Conservation (phyloP, 2,888 invertebrate genomes). For the Cerceris rybyensis region DNA sequence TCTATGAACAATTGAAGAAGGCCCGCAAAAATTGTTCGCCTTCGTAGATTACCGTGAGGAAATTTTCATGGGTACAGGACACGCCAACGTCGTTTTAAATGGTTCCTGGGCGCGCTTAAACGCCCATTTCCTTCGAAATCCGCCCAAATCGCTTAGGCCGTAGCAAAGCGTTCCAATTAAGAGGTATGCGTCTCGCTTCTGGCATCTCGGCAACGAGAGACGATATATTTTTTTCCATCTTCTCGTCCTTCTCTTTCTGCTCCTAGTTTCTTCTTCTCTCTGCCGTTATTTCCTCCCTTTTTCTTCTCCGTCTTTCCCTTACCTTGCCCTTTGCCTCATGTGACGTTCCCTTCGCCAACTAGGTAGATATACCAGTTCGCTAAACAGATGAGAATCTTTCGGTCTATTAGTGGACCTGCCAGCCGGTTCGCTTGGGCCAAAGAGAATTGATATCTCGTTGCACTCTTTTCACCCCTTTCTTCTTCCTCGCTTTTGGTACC, state of each 20-base stretch:
- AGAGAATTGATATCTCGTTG: constrained; percentile 78
- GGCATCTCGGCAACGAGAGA: constrained; percentile 73
- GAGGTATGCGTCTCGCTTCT: constrained; percentile 80
- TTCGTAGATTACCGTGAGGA: neutral
- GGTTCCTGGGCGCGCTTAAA: constrained; percentile 70
- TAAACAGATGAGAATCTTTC: constrained; percentile 76
- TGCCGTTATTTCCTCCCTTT: constrained; percentile 6
- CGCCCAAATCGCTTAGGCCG: constrained; percentile 79
- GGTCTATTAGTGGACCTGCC: constrained; percentile 80
- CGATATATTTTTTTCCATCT: constrained; percentile 61
- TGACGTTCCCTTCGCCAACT: neutral
- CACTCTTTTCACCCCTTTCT: constrained; percentile 55
- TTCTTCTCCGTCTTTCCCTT: constrained; percentile 35
- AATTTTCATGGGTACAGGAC: constrained; percentile 10
- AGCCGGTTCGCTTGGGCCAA: constrained; percentile 64
- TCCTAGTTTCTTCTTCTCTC: constrained; percentile 27
- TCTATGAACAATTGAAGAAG: neutral
- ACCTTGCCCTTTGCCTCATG: constrained; percentile 8
- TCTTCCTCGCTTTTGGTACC: constrained; percentile 4
- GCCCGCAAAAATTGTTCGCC: neutral
- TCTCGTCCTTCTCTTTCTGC: constrained; percentile 22
- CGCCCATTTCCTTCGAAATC: constrained; percentile 81
- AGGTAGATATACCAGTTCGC: constrained; percentile 35
- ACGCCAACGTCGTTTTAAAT: constrained; percentile 62
- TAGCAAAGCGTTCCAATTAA: constrained; percentile 79